Evolutionary conservation across 2,888 invertebrate species (phyloP).

Genomic region (Hylaea fasciaria): DNA sequence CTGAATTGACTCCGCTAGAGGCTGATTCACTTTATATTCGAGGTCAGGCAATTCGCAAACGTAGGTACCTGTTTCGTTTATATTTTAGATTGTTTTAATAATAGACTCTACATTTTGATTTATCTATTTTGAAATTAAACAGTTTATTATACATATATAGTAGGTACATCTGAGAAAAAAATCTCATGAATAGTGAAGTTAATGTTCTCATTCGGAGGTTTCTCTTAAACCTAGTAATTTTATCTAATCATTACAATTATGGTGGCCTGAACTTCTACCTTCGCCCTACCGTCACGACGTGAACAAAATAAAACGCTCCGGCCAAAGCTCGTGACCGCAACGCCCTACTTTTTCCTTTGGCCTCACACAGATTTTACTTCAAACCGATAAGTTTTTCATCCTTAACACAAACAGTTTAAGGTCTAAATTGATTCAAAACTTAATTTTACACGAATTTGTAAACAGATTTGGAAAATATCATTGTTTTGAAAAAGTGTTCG

Average conservation of each 20-base stretch:
- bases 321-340: slow-evolving; percentile 63
- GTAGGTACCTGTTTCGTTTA: neutral
- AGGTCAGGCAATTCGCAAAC: slow-evolving; percentile 26
- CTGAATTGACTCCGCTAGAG: slow-evolving; percentile 10
- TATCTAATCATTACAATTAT: slow-evolving; percentile 65
- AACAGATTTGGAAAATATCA: slow-evolving; percentile 46
- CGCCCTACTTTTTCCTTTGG: slow-evolving; percentile 66
- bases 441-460: slow-evolving; percentile 33
- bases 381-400: slow-evolving; percentile 38
- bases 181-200: too few species aligned
- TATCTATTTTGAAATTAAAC: too few species aligned
- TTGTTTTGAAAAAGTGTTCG: slow-evolving; percentile 45
- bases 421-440: slow-evolving; percentile 42
- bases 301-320: slow-evolving; percentile 56
- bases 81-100: too few species aligned
- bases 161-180: too few species aligned
- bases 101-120: too few species aligned
- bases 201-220: slow-evolving; percentile 19
- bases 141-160: too few species aligned
- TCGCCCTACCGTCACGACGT: slow-evolving; percentile 64
- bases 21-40: slow-evolving; percentile 26
- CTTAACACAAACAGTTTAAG: slow-evolving; percentile 47
- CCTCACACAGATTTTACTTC: slow-evolving; percentile 44
- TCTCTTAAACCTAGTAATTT: slow-evolving; percentile 56
- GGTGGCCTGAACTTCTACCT: slow-evolving; percentile 60